A percentile compares a stretch with the other conserved stretches of the same genome.
Evolutionary conservation across 2,113 vertebrate genomes (phyloP).

Genomic region (Callithrix jacchus): DNA sequence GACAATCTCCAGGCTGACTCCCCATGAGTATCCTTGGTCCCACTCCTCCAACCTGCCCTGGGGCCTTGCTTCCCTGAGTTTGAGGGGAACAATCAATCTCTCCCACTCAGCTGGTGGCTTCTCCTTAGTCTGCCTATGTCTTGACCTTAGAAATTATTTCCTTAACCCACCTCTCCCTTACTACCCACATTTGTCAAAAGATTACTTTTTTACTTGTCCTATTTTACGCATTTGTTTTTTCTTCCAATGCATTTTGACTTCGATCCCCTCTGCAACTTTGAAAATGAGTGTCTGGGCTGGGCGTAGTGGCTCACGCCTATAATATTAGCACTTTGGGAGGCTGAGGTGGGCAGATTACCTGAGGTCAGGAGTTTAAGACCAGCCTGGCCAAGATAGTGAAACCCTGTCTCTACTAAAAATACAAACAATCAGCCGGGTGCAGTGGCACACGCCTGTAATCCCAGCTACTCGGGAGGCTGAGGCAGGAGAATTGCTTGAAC

Average conservation of each 20-base stretch:
- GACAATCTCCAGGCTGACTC: neutral
- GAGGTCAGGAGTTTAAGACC: too few relatives aligned
- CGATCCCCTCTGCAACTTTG: neutral
- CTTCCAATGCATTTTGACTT: neutral
- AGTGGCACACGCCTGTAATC: too few relatives aligned
- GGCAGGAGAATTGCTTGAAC: too few relatives aligned
- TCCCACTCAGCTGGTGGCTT: neutral
- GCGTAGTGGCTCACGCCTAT: too few relatives aligned
- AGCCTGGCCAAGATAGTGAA: too few relatives aligned
- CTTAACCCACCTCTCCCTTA: neutral
- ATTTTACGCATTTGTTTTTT: neutral
- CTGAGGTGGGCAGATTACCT: too few relatives aligned
- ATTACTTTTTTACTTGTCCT: neutral
- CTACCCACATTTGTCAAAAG: neutral
- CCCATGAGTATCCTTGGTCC: neutral
- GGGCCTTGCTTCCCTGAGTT: neutral
- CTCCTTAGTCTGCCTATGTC: neutral
- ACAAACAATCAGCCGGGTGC: too few relatives aligned
- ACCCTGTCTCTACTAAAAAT: too few relatives aligned
- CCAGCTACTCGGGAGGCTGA: too few relatives aligned
- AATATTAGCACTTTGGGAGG: too few relatives aligned
- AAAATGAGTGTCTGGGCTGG: neutral
- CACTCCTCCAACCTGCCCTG: neutral
- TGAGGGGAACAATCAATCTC: neutral
- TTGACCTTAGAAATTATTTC: neutral